Evolutionary conservation across 2,113 vertebrate species (phyloP).

Genomic region (Mionectes macconnelli): DNA sequence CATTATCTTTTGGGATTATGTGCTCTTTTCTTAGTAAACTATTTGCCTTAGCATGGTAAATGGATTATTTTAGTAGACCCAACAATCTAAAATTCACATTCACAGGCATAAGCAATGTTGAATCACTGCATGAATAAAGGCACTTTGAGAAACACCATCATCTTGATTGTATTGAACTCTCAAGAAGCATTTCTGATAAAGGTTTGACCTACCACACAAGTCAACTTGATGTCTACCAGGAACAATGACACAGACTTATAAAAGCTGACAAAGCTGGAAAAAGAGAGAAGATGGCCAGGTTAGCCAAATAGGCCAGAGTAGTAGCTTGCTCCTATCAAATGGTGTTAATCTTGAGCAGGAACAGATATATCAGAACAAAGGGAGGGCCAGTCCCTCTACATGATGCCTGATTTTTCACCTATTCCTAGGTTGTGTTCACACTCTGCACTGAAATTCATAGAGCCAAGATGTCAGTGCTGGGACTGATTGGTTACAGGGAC

Average conservation of each 20-base stretch:
- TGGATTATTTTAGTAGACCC: neutral
- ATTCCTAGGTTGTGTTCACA: neutral
- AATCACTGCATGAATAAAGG: slow-evolving; percentile 32
- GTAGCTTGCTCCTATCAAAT: neutral
- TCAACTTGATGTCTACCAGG: neutral
- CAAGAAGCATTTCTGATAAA: neutral
- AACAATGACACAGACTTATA: neutral
- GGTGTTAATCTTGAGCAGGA: neutral
- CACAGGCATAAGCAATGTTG: neutral
- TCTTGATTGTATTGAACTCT: neutral
- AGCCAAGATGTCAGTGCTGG: neutral
- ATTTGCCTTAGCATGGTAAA: neutral
- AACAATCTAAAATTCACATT: neutral
- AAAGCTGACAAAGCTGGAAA: neutral
- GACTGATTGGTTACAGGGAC: fast-evolving
- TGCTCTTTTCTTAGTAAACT: neutral
- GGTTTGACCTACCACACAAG: neutral
- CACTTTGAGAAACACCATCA: neutral
- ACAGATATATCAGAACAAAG: neutral
- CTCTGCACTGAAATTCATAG: neutral
- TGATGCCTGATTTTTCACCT: neutral
- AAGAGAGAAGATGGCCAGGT: neutral
- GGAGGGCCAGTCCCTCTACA: neutral
- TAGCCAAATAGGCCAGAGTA: neutral
- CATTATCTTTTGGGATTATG: neutral